These are phyloP conservation scores for Lepilemur ruficaudatus DNA, from an alignment of 2,797 vertebrate genomes.

Conservation along the genomic window DNA sequence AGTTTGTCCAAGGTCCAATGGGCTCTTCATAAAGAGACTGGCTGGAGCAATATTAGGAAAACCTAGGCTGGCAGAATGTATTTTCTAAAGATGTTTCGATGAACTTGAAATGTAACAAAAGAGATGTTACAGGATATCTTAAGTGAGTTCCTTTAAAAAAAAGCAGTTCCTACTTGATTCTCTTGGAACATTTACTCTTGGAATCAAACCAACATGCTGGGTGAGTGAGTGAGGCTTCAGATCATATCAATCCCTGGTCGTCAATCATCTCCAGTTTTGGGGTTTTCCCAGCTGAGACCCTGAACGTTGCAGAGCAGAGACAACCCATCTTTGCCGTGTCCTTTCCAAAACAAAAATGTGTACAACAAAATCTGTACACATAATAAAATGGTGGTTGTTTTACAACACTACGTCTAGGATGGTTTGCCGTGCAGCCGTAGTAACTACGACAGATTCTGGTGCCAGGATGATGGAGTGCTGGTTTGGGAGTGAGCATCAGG, in stretches of 20 bases:
- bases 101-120: background rate
- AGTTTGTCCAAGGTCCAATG: background rate
- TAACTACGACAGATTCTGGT: background rate
- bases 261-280: background rate
- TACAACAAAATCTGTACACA: background rate
- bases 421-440: background rate
- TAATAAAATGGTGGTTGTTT: background rate
- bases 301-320: too few species aligned
- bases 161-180: background rate
- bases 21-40: background rate
- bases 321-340: too few species aligned
- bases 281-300: background rate
- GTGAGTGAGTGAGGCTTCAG: background rate
- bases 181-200: background rate
- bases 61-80: background rate
- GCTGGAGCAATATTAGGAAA: background rate
- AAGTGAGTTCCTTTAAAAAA: background rate
- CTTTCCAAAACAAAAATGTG: too few species aligned
- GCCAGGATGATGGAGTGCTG: background rate
- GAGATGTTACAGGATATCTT: background rate
- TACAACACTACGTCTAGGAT: background rate
- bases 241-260: background rate
- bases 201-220: background rate
- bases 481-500: background rate
- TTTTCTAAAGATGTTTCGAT: background rate